A percentile compares a stretch with the other conserved stretches of the same genome.
Conservation (phyloP, 1,140 invertebrate species). For the Bombus polaris region DNA sequence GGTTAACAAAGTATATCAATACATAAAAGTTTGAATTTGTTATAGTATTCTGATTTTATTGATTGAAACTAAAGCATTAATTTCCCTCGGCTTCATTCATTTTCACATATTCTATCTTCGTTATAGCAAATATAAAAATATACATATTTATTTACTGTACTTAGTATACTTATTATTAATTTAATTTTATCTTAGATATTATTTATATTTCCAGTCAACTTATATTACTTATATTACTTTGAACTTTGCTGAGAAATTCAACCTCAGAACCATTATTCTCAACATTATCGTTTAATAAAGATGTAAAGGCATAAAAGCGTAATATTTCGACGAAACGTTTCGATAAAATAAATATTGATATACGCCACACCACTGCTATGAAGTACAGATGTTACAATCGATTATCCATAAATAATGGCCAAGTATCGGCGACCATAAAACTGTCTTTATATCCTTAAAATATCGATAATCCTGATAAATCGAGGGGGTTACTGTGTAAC, state of each 20-base stretch:
- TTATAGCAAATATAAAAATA: background rate
- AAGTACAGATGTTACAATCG: slow-evolving; percentile 45
- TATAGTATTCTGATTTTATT: background rate
- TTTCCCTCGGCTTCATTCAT: background rate
- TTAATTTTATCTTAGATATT: background rate
- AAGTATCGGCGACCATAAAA: slow-evolving; percentile 40
- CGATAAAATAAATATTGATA: slow-evolving; percentile 38
- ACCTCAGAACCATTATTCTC: background rate
- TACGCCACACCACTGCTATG: background rate
- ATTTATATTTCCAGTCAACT: background rate
- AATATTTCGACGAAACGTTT: slow-evolving; percentile 12
- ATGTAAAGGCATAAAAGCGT: background rate
- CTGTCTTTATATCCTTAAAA: slow-evolving; percentile 46
- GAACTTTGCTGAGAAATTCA: background rate
- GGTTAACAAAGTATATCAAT: background rate
- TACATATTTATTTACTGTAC: too few relatives aligned
- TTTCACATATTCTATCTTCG: background rate
- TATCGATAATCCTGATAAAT: slow-evolving; percentile 49
- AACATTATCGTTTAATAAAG: background rate
- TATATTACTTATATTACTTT: background rate
- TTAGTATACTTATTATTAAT: background rate
- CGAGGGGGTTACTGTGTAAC: slow-evolving; percentile 5
- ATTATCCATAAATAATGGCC: slow-evolving; percentile 43
- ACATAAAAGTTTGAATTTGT: background rate
- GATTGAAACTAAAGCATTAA: background rate